These are phyloP conservation scores for Carollia perspicillata DNA, from an alignment of 2,113 vertebrate genomes.

Conservation along the genomic window DNA sequence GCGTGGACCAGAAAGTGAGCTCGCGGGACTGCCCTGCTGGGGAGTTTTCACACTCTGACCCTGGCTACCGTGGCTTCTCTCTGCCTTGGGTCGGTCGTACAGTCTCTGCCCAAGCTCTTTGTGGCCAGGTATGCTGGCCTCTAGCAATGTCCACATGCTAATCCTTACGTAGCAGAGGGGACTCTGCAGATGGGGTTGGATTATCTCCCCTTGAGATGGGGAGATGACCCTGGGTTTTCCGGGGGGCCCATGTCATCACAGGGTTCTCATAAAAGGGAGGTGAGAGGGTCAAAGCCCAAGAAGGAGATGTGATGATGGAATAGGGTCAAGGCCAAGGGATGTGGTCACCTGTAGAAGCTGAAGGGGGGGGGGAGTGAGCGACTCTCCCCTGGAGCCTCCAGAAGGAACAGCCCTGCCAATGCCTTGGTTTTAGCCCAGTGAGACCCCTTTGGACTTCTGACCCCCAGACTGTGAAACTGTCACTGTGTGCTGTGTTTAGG, in stretches of 20 bases:
- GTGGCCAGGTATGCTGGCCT: background rate
- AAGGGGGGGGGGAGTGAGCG: background rate
- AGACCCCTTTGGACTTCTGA: background rate
- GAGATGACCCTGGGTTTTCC: background rate
- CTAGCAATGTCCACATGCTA: background rate
- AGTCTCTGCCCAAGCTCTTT: background rate
- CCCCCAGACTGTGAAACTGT: background rate
- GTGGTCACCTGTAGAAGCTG: background rate
- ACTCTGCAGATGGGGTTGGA: background rate
- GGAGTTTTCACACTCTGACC: too few relatives aligned
- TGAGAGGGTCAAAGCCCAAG: background rate
- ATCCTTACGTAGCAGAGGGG: background rate
- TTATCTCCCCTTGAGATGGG: background rate
- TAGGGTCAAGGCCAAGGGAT: too few relatives aligned
- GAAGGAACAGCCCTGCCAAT: background rate
- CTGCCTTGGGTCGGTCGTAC: background rate
- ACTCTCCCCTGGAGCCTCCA: background rate
- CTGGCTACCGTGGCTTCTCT: background rate
- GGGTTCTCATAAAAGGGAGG: background rate
- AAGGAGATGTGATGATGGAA: background rate
- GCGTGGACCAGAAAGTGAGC: background rate
- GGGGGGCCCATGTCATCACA: background rate
- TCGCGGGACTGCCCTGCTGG: rapidly evolving
- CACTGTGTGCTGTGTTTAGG: background rate
- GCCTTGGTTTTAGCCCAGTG: background rate